Evolutionary conservation across 2,797 vertebrate genomes (phyloP).

Genomic region (Amazona finschi): DNA sequence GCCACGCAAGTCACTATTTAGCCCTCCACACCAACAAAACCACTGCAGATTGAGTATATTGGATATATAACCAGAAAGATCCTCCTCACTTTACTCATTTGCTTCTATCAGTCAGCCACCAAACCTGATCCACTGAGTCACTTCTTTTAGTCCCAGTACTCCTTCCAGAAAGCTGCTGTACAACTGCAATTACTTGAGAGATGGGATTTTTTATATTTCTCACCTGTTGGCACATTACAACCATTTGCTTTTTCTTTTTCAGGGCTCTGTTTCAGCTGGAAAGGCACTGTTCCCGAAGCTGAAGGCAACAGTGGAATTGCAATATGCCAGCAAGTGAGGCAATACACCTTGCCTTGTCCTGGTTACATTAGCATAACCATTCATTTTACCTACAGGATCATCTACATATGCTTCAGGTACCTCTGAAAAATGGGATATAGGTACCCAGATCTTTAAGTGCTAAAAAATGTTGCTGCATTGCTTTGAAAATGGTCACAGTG

Average conservation of each 20-base stretch:
- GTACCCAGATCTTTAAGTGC: background rate
- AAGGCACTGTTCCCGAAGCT: background rate
- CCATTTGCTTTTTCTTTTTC: accelerated
- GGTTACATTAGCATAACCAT: background rate
- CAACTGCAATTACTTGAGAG: background rate
- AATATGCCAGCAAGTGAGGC: background rate
- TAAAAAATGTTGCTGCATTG: background rate
- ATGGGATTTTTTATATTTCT: background rate
- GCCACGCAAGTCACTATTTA: background rate
- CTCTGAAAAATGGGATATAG: background rate
- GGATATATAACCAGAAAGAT: background rate
- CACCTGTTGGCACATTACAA: background rate
- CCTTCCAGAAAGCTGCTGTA: background rate
- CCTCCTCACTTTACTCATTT: background rate
- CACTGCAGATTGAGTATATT: background rate
- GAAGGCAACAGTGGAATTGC: background rate
- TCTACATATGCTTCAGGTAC: background rate
- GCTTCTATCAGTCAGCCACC: background rate
- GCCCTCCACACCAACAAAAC: background rate
- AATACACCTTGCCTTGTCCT: background rate
- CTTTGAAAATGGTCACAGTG: background rate
- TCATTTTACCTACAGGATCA: background rate
- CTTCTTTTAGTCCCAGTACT: background rate
- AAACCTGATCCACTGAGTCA: background rate
- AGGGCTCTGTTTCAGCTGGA: background rate